These are phyloP conservation scores for Cyphomyrus discorhynchus DNA, from an alignment of 2,113 vertebrate genomes.

Conservation along the genomic window DNA sequence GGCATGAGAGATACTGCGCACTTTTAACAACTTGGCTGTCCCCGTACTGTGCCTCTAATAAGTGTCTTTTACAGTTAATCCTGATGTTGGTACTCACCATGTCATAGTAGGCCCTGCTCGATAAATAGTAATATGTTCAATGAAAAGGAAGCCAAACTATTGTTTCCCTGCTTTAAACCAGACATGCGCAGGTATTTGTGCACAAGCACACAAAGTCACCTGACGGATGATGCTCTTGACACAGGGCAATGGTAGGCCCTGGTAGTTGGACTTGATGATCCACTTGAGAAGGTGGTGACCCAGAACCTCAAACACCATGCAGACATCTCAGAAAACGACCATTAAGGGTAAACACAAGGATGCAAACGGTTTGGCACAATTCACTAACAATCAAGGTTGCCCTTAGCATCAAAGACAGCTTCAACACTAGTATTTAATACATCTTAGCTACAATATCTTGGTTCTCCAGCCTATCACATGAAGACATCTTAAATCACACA, in stretches of 20 bases:
- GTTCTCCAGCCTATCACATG: neutral
- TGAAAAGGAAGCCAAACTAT: neutral
- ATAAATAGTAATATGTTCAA: neutral
- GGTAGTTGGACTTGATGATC: conserved; percentile 99
- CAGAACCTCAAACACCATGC: conserved; percentile 98
- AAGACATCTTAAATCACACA: neutral
- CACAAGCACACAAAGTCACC: conserved; percentile 48
- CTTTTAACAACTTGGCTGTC: neutral
- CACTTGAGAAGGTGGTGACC: conserved; percentile 96
- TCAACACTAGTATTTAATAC: neutral
- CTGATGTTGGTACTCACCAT: neutral
- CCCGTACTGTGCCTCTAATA: neutral
- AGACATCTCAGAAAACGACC: conserved; percentile 70
- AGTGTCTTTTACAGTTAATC: neutral
- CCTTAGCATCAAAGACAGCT: neutral
- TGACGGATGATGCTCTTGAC: conserved; percentile 93
- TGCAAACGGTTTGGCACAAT: neutral
- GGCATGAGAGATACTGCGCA: neutral
- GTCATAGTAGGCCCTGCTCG: neutral
- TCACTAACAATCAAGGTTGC: neutral
- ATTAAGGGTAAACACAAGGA: conserved; percentile 60
- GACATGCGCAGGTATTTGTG: neutral
- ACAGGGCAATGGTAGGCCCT: conserved; percentile 87
- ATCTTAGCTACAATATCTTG: neutral
- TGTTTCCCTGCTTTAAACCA: neutral